Conservation (phyloP, 1,140 invertebrate species). For the Frieseomelitta varia region DNA sequence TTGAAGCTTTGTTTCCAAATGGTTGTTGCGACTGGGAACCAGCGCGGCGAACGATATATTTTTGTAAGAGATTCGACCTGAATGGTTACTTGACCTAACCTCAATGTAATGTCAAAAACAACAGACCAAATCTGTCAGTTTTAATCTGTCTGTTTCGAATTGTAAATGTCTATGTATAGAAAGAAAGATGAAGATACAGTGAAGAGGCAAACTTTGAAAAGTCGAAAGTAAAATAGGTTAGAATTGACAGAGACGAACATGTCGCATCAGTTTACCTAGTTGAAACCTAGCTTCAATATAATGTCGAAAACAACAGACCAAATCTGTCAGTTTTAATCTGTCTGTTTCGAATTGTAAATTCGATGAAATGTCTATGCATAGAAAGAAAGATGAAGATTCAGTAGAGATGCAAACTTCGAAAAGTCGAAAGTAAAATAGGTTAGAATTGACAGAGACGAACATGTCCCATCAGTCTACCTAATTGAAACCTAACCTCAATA, state of each 20-base stretch:
- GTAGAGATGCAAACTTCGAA: not conserved
- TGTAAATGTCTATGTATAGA: not conserved
- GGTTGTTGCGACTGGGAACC: no score
- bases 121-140: not conserved
- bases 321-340: not conserved
- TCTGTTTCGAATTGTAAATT: not conserved
- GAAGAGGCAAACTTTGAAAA: not conserved
- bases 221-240: no score
- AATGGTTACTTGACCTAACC: no score
- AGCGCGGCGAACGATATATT: no score
- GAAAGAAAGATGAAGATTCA: not conserved
- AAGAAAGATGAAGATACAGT: not conserved
- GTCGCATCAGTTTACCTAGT: no score
- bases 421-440: no score
- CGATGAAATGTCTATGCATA: not conserved
- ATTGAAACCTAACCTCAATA: no score
- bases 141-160: not conserved
- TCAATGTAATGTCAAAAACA: not conserved
- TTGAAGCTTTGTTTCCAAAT: no score
- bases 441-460: not conserved
- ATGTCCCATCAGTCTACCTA: no score
- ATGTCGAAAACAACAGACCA: not conserved
- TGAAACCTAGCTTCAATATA: no score
- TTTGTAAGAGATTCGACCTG: no score
- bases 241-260: not conserved